A percentile compares a stretch with the other conserved stretches of the same genome.
These are phyloP conservation scores for Bradypus variegatus DNA, from an alignment of 2,797 vertebrate species.

Conservation along the genomic window DNA sequence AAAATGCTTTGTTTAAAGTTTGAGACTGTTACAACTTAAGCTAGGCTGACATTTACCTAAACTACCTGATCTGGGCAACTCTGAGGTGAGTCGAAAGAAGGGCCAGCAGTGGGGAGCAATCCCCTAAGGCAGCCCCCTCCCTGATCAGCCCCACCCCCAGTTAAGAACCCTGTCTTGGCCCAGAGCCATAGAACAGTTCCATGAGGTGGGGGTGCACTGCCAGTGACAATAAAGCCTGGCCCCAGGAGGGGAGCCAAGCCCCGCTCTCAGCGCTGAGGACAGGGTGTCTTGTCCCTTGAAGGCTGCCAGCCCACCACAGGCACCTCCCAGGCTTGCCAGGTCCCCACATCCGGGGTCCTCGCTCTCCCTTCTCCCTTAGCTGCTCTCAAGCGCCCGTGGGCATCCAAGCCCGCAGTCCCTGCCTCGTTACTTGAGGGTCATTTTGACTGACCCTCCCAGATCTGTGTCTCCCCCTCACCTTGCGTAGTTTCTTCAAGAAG, in stretches of 20 bases:
- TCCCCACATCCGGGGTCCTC: background rate
- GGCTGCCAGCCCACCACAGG: background rate
- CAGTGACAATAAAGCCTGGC: background rate
- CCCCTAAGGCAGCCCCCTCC: background rate
- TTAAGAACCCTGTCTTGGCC: background rate
- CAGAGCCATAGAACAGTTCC: background rate
- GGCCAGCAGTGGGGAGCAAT: background rate
- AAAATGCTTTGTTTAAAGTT: background rate
- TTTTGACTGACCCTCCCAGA: background rate
- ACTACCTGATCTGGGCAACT: background rate
- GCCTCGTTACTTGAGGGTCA: background rate
- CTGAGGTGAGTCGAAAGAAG: background rate
- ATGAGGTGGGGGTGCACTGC: background rate
- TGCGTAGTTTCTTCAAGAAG: background rate
- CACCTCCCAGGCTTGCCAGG: constrained; percentile 18
- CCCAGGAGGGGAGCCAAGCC: background rate
- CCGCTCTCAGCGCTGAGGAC: background rate
- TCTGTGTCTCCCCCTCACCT: background rate
- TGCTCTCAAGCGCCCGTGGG: background rate
- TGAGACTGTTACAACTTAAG: background rate
- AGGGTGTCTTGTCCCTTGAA: background rate
- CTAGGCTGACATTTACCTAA: background rate
- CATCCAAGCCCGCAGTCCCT: background rate
- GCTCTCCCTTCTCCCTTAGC: background rate
- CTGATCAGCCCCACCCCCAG: background rate